phyloP scores from a whole-genome alignment of 1,140 invertebrate genomes.

The Globodera rostochiensis region DNA sequence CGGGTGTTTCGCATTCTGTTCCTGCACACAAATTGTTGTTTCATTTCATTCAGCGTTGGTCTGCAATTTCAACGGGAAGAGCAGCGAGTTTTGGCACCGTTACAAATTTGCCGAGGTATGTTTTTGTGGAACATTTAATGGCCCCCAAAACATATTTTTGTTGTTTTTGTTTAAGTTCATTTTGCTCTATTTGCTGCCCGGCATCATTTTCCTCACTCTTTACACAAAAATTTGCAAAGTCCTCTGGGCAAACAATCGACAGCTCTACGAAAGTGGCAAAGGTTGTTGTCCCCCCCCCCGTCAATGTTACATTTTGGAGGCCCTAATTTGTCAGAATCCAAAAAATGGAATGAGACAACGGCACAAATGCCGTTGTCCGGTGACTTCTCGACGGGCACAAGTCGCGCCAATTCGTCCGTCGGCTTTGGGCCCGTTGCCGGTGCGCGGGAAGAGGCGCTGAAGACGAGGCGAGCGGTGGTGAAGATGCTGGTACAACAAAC shows the following conservation, averaged over 20 bases:
- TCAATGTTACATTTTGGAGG: background rate
- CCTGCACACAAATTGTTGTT: no score
- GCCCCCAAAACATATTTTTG: constrained; percentile 28
- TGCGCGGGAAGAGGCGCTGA: constrained; percentile 48
- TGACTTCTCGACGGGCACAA: background rate
- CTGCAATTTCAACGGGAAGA: constrained; percentile 16
- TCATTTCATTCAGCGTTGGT: background rate
- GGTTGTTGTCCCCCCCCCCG: background rate
- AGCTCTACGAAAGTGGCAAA: constrained; percentile 50
- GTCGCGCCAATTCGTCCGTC: background rate
- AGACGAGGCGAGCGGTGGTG: constrained; percentile 57
- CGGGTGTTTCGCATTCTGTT: no score
- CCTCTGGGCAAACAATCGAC: constrained; percentile 61
- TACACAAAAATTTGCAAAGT: constrained; percentile 54
- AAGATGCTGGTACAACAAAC: constrained; percentile 54
- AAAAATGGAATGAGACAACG: background rate
- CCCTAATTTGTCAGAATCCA: background rate
- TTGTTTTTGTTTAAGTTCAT: constrained; percentile 53
- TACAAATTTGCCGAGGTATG: constrained; percentile 11
- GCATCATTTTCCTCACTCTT: constrained; percentile 55
- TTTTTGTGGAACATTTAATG: constrained; percentile 24
- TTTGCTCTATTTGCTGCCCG: constrained; percentile 55
- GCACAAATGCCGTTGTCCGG: background rate
- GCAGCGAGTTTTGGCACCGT: constrained; percentile 34
- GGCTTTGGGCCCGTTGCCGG: background rate